Evolutionary conservation across 2,797 vertebrate species (phyloP).

Genomic region (Neosilurus hyrtlii): DNA sequence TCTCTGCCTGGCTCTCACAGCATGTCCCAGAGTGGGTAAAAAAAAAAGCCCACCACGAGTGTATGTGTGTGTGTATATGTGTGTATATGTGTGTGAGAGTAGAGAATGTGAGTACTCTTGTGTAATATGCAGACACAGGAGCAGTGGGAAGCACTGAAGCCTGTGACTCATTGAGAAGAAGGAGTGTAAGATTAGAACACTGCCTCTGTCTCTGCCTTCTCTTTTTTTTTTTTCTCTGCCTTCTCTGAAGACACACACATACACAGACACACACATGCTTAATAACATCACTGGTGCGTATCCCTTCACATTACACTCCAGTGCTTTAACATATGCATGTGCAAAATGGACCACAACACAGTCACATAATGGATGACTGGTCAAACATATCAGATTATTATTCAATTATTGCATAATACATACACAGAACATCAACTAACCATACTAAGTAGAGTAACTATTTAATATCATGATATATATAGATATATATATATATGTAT

Average conservation of each 20-base stretch:
- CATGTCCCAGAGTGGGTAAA: neutral
- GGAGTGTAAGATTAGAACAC: slow-evolving; percentile 29
- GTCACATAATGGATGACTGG: neutral
- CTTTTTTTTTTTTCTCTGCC: neutral
- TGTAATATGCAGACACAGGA: slow-evolving; percentile 16
- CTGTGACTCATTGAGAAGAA: slow-evolving; percentile 41
- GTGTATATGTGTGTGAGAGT: neutral
- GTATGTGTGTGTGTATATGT: neutral
- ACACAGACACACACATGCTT: neutral
- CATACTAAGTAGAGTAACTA: no score
- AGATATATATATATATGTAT: no score
- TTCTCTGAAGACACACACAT: slow-evolving; percentile 1
- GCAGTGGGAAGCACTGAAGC: slow-evolving; percentile 27
- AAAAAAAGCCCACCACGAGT: neutral
- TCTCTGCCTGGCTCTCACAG: slow-evolving; percentile 1
- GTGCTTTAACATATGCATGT: slow-evolving; percentile 12
- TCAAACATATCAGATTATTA: neutral
- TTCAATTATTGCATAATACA: neutral
- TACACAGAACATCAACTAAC: no score
- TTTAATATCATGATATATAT: no score
- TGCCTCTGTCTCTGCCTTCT: slow-evolving; percentile 1
- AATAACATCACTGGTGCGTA: slow-evolving; percentile 13
- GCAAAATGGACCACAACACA: neutral
- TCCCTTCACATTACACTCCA: neutral
- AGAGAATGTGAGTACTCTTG: slow-evolving; percentile 25